Conservation (phyloP, 2,797 vertebrate genomes). For the Simalia tracyae region DNA sequence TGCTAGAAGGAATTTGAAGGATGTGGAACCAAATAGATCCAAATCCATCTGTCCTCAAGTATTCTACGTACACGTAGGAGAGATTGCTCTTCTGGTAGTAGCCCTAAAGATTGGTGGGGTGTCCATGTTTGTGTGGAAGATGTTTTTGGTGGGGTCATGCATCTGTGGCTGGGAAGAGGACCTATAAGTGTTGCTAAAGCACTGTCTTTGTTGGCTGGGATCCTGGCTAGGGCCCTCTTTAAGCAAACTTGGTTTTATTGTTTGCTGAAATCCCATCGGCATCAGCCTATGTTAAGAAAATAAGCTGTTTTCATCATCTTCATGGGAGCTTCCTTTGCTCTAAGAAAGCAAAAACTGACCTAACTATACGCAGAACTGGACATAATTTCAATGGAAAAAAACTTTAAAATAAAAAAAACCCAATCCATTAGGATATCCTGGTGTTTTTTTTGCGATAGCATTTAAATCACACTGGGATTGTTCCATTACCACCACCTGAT, state of each 20-base stretch:
- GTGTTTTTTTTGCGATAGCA: background rate
- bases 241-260: background rate
- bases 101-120: no score
- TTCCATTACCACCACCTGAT: background rate
- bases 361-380: background rate
- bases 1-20: constrained; percentile 8
- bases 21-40: background rate
- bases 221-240: background rate
- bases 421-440: background rate
- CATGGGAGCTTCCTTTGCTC: background rate
- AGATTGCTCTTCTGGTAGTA: background rate
- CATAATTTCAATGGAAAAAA: background rate
- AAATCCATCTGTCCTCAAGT: background rate
- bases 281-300: background rate
- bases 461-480: no score
- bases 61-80: background rate
- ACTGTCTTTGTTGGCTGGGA: background rate
- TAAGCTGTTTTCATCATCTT: background rate
- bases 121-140: background rate
- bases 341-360: background rate
- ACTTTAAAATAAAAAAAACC: background rate
- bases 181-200: background rate
- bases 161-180: background rate
- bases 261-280: background rate
- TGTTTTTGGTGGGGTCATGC: background rate